A percentile compares a stretch with the other conserved stretches of the same genome.
Evolutionary conservation across 2,797 vertebrate genomes (phyloP).

Genomic region (Agapornis canus): DNA sequence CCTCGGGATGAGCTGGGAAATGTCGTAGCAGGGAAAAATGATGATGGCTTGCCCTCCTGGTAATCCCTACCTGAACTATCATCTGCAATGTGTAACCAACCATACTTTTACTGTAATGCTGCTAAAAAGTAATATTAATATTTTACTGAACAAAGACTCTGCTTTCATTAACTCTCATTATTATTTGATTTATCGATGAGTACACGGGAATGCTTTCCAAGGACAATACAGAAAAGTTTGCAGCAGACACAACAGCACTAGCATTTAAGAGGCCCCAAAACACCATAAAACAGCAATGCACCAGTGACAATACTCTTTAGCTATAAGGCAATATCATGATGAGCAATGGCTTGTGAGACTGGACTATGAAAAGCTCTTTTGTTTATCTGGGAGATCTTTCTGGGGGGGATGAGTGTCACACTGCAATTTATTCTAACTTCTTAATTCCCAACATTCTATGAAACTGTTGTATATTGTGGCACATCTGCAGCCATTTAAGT

Average conservation of each 20-base stretch:
- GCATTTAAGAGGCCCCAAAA: neutral
- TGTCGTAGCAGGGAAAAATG: neutral
- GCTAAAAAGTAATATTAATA: neutral
- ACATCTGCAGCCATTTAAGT: neutral
- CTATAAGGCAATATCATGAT: neutral
- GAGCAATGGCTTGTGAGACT: neutral
- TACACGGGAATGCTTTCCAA: neutral
- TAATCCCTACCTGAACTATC: neutral
- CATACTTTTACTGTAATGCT: neutral
- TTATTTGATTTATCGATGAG: conserved; percentile 19
- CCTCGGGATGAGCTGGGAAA: neutral
- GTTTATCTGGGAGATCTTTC: neutral
- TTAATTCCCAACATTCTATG: neutral
- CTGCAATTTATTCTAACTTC: neutral
- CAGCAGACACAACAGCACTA: neutral
- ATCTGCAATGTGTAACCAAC: neutral
- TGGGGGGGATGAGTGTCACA: neutral
- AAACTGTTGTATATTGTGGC: neutral
- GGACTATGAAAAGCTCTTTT: neutral
- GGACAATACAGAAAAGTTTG: neutral
- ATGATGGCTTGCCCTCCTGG: neutral
- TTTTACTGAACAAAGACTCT: neutral
- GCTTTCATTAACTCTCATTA: neutral
- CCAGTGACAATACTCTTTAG: neutral
- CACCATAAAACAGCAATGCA: neutral